Base-by-base conservation (phyloP, 2,797 vertebrate species). In the Hippoglossus hippoglossus region DNA sequence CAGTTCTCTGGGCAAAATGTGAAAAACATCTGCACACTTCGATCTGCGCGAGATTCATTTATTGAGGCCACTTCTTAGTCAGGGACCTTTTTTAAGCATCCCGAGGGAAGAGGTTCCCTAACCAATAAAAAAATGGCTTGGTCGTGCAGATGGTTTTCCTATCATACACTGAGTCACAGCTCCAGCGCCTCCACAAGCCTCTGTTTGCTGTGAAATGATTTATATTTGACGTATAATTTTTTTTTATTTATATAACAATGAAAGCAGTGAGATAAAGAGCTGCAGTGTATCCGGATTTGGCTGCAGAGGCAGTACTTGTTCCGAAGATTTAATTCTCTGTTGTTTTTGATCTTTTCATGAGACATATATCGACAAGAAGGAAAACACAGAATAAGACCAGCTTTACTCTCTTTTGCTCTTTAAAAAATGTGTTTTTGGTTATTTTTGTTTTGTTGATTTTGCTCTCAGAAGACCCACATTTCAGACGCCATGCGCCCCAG, bases 91-190 rank as follows among this genome's bases (percentile, higher is more conserved):
- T 62, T 56, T 21, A 65, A 10, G 53, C 6, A 25, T 56, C 55
- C 24, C 39, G 47, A 46, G 12, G 13, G 54, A 79, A 39, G 34
- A 34, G 10, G 50, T 34, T 76, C 49, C 25, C 47, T 47, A 26
- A 65, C 57, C 62, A 51, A 51, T 77, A 65, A 74, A 76, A 75
- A 46, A 47, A 21, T 39, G 61, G 47, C 16, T 61, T 39, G 41
- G 71, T 55, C 46, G 34, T 24, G 49, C 5, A 22, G 34, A 73
- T 75, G 64, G 26, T 81, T 83, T 69, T 70, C 46, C 36, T 28
- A 67, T 79, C 58, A 71, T 28, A 39, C 13, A 24, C 24, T 75
- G 41, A 58, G 22, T 28, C 56, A 24, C 26, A 34, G 65, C 63
- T 66, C 24, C 55, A 28, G 25, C 34, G 44, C 12, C 31, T 66